Percentiles rank a stretch among this genome's conserved stretches.
Conservation (phyloP, 2,113 vertebrate genomes). For the Boulengeromyrus knoepffleri region DNA sequence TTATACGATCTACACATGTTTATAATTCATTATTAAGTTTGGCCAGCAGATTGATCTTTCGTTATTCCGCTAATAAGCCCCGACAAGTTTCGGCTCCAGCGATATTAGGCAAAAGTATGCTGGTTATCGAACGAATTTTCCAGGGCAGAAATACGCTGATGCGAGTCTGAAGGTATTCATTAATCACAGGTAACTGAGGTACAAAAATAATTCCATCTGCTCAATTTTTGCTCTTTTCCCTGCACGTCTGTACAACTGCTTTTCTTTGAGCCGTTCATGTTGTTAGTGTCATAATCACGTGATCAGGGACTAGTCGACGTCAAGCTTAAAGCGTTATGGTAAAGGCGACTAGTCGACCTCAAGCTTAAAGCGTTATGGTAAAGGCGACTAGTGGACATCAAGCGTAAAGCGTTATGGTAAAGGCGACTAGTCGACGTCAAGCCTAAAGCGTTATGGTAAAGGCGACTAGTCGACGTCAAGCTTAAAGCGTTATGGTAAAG, state of each 20-base stretch:
- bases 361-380: too few relatives aligned
- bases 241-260: neutral
- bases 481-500: too few relatives aligned
- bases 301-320: neutral
- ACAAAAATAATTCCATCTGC: neutral
- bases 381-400: neutral
- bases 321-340: too few relatives aligned
- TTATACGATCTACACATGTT: neutral
- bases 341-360: too few relatives aligned
- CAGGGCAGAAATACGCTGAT: neutral
- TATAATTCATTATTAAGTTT: neutral
- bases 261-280: neutral
- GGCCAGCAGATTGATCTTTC: neutral
- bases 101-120: neutral
- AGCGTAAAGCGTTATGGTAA: too few relatives aligned
- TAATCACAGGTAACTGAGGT: neutral
- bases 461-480: neutral
- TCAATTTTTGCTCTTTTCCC: neutral
- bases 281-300: neutral
- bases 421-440: too few relatives aligned
- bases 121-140: neutral
- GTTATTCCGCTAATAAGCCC: neutral
- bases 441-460: too few relatives aligned
- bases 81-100: neutral
- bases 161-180: neutral